A percentile compares a stretch with the other conserved stretches of the same genome.
Conservation (phyloP, 2,113 vertebrate genomes). For the Typhlomys cinereus region DNA sequence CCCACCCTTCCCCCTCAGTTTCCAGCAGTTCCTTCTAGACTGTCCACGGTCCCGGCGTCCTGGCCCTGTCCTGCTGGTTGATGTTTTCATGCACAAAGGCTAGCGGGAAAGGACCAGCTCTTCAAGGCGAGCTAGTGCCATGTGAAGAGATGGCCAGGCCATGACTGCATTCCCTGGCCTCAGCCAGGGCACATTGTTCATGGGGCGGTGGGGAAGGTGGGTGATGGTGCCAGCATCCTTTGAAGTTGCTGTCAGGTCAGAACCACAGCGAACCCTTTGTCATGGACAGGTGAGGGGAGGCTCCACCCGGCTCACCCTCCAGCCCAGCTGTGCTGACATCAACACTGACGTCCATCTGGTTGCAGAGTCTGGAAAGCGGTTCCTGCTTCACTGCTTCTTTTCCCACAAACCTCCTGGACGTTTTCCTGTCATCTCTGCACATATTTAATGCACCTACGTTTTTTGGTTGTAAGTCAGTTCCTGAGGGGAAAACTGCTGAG, state of each 20-base stretch:
- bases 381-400: background rate
- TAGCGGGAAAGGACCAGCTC: background rate
- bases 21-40: background rate
- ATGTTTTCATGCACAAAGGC: background rate
- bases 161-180: background rate
- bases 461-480: slow-evolving; percentile 62
- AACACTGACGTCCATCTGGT: too few species aligned
- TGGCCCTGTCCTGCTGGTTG: background rate
- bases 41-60: background rate
- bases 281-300: background rate
- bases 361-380: background rate
- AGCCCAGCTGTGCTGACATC: background rate
- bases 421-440: background rate
- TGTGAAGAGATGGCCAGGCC: background rate
- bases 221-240: background rate
- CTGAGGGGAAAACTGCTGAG: slow-evolving; percentile 69
- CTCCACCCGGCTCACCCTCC: fast-evolving
- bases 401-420: background rate
- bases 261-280: too few species aligned
- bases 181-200: background rate
- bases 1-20: background rate
- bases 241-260: background rate
- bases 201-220: fast-evolving
- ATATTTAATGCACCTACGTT: background rate
- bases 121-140: background rate